Conservation (phyloP, 1,140 invertebrate species). For the Antheraea mylitta region DNA sequence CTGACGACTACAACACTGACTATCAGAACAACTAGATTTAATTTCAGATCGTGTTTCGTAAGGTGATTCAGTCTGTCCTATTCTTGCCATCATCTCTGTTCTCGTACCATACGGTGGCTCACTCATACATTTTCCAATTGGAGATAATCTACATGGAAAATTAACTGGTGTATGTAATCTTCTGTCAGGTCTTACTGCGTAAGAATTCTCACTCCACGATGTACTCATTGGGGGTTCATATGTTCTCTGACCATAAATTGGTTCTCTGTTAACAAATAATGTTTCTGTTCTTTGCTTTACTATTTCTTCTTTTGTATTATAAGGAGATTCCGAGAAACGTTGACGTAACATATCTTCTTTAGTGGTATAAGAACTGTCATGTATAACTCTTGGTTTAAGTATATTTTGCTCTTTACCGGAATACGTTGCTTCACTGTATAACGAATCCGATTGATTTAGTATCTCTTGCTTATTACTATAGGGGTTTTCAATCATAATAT, state of each 20-base stretch:
- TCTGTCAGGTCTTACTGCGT: constrained; percentile 61
- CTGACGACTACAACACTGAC: constrained; percentile 44
- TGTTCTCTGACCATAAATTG: constrained; percentile 65
- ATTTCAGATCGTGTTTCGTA: constrained; percentile 60
- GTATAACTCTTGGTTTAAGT: constrained; percentile 51
- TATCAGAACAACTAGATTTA: constrained; percentile 65
- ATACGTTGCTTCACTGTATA: constrained; percentile 69
- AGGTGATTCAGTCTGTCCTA: constrained; percentile 58
- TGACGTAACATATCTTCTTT: constrained; percentile 75
- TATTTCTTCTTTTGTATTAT: constrained; percentile 72
- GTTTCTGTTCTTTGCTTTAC: constrained; percentile 68
- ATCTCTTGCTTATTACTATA: constrained; percentile 64
- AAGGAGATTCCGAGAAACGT: constrained; percentile 73
- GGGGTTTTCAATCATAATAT: constrained; percentile 54
- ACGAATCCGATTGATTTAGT: constrained; percentile 49
- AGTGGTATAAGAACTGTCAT: constrained; percentile 71
- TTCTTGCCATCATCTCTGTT: constrained; percentile 68
- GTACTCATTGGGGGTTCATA: constrained; percentile 67
- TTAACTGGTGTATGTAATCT: constrained; percentile 63
- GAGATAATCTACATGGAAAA: constrained; percentile 56
- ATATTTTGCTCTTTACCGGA: constrained; percentile 75
- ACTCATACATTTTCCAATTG: constrained; percentile 72
- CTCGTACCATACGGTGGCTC: constrained; percentile 68
- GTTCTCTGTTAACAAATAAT: constrained; percentile 51
- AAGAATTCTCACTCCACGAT: constrained; percentile 63